Percentiles rank a stretch among this genome's conserved stretches.
These are phyloP conservation scores for Pedionomus torquatus DNA, from an alignment of 2,113 vertebrate genomes.

Conservation along the genomic window DNA sequence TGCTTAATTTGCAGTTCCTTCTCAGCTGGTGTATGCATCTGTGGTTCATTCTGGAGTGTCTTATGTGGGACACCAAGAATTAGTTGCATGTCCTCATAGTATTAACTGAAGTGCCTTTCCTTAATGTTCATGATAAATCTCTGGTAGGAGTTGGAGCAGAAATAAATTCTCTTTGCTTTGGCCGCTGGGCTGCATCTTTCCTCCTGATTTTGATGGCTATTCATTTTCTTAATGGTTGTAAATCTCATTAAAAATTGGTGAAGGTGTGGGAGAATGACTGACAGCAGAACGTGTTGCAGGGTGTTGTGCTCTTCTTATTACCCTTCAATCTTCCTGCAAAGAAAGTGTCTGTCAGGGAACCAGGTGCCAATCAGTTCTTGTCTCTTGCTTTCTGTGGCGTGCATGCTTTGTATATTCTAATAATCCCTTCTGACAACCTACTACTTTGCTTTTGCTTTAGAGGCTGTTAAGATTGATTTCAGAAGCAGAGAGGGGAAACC, in stretches of 20 bases:
- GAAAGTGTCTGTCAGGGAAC: not conserved
- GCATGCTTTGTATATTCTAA: not conserved
- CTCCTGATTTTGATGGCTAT: not conserved
- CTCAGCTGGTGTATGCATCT: not conserved
- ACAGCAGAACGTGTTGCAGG: not conserved
- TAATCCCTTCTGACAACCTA: slow-evolving; percentile 18
- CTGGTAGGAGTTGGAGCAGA: not conserved
- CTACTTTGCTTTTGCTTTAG: slow-evolving; percentile 6
- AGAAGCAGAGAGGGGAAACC: not conserved
- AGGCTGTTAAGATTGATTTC: slow-evolving; percentile 9
- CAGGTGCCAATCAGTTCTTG: not conserved
- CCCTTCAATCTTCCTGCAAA: not conserved
- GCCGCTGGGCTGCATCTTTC: not conserved
- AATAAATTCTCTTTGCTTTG: not conserved
- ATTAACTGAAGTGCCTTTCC: not conserved
- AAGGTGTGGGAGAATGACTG: slow-evolving; percentile 18
- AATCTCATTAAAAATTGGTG: slow-evolving; percentile 7
- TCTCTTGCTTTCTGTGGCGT: not conserved
- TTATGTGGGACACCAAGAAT: not conserved
- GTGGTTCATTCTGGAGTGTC: not conserved
- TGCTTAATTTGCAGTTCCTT: not conserved
- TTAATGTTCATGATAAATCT: not conserved
- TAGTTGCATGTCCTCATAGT: not conserved
- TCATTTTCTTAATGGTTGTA: slow-evolving; percentile 10
- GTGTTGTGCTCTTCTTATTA: not conserved